Evolutionary conservation across 2,113 vertebrate genomes (phyloP).

Genomic region (Hemiprocne comata): DNA sequence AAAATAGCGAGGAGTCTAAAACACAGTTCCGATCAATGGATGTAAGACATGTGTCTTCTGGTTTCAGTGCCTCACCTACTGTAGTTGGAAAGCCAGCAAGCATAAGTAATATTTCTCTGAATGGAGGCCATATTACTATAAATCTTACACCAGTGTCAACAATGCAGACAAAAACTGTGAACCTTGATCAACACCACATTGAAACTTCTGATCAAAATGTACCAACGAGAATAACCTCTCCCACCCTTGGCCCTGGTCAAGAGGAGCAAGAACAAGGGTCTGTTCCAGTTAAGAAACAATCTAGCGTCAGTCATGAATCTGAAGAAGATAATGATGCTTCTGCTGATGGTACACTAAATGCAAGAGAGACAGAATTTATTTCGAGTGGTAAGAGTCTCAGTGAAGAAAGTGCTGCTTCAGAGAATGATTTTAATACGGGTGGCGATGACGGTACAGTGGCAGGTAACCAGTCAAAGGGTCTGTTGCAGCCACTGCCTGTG

Average conservation of each 20-base stretch:
- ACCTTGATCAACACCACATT: conserved; percentile 75
- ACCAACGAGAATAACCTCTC: conserved; percentile 67
- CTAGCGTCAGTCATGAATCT: conserved; percentile 70
- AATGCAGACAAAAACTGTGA: conserved; percentile 76
- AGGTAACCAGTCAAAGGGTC: conserved; percentile 68
- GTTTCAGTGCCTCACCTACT: conserved; percentile 83
- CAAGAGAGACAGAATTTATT: conserved; percentile 80
- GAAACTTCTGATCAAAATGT: conserved; percentile 75
- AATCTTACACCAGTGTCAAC: conserved; percentile 79
- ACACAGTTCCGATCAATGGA: conserved; percentile 86
- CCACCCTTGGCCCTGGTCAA: conserved; percentile 68
- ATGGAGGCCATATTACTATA: conserved; percentile 84
- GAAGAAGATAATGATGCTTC: conserved; percentile 76
- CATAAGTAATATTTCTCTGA: conserved; percentile 84
- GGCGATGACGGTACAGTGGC: conserved; percentile 76
- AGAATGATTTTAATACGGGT: conserved; percentile 78
- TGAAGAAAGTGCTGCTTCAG: conserved; percentile 77
- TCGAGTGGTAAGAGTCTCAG: conserved; percentile 80
- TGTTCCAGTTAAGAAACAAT: conserved; percentile 71
- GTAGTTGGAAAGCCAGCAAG: conserved; percentile 81
- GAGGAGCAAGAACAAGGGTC: conserved; percentile 75
- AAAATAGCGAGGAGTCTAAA: conserved; percentile 82
- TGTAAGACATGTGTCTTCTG: conserved; percentile 83
- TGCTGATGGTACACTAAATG: conserved; percentile 73
- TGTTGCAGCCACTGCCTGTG: conserved; percentile 55